A percentile compares a stretch with the other conserved stretches of the same genome.
Evolutionary conservation across 2,113 vertebrate species (phyloP).

Genomic region (Odontesthes bonariensis): DNA sequence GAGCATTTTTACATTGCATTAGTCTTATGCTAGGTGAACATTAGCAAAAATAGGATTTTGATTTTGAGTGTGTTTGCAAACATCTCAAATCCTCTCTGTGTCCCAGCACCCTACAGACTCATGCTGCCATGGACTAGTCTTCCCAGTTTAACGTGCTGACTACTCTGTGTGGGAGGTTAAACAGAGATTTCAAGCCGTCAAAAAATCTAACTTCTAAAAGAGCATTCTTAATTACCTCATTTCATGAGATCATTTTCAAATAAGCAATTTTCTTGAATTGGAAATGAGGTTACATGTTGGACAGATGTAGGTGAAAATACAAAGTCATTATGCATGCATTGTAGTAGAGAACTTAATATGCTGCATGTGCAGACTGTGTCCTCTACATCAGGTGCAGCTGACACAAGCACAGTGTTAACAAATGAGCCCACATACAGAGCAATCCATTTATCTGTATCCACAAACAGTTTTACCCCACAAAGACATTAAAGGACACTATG

Average conservation of each 20-base stretch:
- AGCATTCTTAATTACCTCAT: too few species aligned
- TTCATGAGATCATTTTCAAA: too few species aligned
- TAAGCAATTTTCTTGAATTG: neutral
- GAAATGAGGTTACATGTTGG: neutral
- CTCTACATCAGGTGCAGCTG: too few species aligned
- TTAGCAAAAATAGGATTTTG: neutral
- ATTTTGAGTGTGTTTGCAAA: neutral
- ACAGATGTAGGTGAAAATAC: neutral
- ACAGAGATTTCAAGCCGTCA: neutral
- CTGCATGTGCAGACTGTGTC: too few species aligned
- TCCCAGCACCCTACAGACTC: neutral
- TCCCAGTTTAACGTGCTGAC: neutral
- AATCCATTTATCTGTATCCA: slow-evolving; percentile 6
- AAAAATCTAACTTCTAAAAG: too few species aligned
- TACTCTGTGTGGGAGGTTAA: neutral
- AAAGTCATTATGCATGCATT: neutral
- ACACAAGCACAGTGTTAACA: too few species aligned
- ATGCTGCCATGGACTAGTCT: neutral
- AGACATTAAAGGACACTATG: slow-evolving; percentile 22
- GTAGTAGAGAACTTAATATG: too few species aligned
- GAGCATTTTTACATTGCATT: neutral
- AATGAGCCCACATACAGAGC: neutral
- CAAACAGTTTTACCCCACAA: slow-evolving; percentile 10
- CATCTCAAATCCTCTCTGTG: neutral
- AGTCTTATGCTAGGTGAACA: neutral